Conservation (phyloP, 2,888 invertebrate genomes). For the Tipula unca region DNA sequence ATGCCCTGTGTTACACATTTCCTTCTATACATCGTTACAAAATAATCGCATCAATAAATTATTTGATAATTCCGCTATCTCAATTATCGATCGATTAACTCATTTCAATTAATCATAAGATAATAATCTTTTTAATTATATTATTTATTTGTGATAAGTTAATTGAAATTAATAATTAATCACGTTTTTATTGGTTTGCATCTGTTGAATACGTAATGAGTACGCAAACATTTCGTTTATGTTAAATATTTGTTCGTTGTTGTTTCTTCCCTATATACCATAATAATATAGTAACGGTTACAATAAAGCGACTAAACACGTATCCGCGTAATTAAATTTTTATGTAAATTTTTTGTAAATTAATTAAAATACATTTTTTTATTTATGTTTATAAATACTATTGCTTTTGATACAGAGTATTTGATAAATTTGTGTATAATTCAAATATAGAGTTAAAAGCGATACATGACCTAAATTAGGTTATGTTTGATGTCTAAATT, state of each 20-base stretch:
- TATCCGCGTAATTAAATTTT: background rate
- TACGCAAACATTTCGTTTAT: background rate
- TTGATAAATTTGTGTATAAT: background rate
- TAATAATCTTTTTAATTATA: background rate
- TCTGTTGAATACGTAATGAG: background rate
- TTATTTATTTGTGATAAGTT: background rate
- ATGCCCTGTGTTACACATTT: no score
- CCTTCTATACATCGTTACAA: background rate
- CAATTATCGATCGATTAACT: background rate
- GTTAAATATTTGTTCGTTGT: background rate
- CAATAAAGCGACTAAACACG: background rate
- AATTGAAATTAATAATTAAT: conserved; percentile 4
- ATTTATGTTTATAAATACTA: background rate
- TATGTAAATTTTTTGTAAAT: conserved; percentile 9
- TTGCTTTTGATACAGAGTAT: background rate
- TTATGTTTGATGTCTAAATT: background rate
- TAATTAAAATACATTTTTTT: background rate
- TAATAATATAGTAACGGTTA: background rate
- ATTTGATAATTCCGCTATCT: background rate
- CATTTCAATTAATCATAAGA: background rate
- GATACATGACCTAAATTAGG: background rate
- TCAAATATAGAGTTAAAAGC: background rate
- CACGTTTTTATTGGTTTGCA: background rate
- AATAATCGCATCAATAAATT: background rate
- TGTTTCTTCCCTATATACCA: background rate